These are phyloP conservation scores for Anoura caudifer DNA, from an alignment of 2,113 vertebrate genomes.

Conservation along the genomic window DNA sequence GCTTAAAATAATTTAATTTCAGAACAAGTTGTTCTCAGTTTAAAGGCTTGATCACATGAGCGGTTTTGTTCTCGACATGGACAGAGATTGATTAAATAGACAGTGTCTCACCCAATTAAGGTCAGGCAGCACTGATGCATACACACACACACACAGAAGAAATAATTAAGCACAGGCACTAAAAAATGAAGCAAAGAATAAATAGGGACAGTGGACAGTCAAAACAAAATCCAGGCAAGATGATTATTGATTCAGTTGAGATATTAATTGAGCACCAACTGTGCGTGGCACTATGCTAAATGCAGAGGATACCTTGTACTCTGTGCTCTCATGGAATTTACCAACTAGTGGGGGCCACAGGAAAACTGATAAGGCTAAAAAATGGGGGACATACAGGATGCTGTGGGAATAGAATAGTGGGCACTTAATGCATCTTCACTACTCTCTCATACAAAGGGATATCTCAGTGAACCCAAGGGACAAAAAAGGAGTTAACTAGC, in stretches of 20 bases:
- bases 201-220: not conserved
- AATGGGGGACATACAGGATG: not conserved
- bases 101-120: constrained; percentile 47
- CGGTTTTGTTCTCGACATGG: not conserved
- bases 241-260: not conserved
- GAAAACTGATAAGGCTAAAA: not conserved
- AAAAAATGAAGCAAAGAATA: not conserved
- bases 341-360: not conserved
- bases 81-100: constrained; percentile 49
- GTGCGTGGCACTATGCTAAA: not conserved
- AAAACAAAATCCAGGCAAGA: not conserved
- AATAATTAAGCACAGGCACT: constrained; percentile 39
- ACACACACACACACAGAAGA: not conserved
- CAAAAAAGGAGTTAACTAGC: not conserved
- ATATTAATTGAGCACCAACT: not conserved
- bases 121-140: not conserved
- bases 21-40: constrained; percentile 34
- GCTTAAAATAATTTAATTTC: constrained; percentile 58
- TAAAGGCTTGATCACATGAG: constrained; percentile 35
- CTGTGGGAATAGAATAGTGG: not conserved
- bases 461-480: not conserved
- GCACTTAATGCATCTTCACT: not conserved
- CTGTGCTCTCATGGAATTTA: not conserved
- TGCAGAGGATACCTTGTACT: not conserved
- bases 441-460: not conserved